Base-by-base conservation (phyloP, 2,113 vertebrate genomes). In the Pyrgilauda ruficollis region DNA sequence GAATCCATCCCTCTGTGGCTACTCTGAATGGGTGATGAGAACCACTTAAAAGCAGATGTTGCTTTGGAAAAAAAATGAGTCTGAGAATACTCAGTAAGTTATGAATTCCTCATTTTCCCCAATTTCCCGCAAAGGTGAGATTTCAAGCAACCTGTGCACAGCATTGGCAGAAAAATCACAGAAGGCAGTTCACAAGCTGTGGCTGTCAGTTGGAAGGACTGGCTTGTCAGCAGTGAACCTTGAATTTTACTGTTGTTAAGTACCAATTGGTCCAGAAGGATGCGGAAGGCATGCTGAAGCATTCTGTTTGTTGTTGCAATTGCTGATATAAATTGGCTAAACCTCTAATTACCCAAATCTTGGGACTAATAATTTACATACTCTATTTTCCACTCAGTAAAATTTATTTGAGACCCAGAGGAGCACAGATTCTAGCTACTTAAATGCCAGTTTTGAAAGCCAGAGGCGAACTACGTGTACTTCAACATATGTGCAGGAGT, bases 381-480 rank as follows among this genome's bases (percentile, higher is more conserved):
- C 78, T 82, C 75, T 58, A 59, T 90, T 85, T 96, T 94, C 82
- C 79, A 66, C 62, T 89, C 75, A 33, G 30, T 89, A 93, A 89
- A 56, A 49, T 81, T 77, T 94, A 89, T 93, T 92, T 88, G 78
- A 41, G 35, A 83, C 74, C 23, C 82, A 68, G 39, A 95, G 64
- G 63, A 96, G 26, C n/a, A 59, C 59, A 77, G 74, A 39, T 56
- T 69, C 53, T 76, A 9, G 74, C 83, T 96, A 76, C 79, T 82
- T 86, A 53, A 90, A 94, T 86, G 78, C 84, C 93, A 93, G 11
- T 93, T 95, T 68, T 56, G 80, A 96, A 87, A 96, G 85, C 81
- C 94, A 96, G 79, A 86, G 84, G 84, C 82, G 91, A 77, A 80
- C 47, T 78, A 30, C 18, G 18, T 92, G 61, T 89, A 75, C 95